These are phyloP conservation scores for Seladonia tumulorum DNA, from an alignment of 2,888 invertebrate species.

Conservation along the genomic window DNA sequence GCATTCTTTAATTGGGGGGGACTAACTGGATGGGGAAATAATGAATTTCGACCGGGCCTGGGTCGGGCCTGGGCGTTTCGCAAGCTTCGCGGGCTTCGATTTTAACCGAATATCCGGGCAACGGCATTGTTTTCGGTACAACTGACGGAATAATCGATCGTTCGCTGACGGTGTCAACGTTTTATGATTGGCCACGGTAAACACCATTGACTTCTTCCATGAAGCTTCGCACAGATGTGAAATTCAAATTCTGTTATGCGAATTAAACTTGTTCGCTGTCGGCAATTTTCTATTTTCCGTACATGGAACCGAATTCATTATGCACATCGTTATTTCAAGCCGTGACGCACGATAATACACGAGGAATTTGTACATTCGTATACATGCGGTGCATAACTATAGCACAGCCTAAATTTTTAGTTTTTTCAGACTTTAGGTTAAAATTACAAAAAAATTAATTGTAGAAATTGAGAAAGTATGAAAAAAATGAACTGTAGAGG, in stretches of 20 bases:
- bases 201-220: background rate
- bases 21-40: constrained; percentile 27
- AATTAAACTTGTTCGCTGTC: background rate
- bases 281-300: background rate
- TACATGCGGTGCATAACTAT: too few relatives aligned
- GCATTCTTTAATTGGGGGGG: constrained; percentile 38
- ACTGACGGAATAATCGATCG: constrained; percentile 13
- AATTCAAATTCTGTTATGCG: background rate
- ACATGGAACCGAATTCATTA: background rate
- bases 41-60: constrained; percentile 23
- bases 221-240: background rate
- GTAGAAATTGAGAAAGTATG: too few relatives aligned
- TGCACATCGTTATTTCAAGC: background rate
- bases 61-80: background rate
- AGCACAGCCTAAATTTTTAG: too few relatives aligned
- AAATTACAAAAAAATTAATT: too few relatives aligned
- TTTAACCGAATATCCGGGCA: constrained; percentile 15
- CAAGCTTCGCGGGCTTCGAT: background rate
- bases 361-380: too few relatives aligned
- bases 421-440: too few relatives aligned
- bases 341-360: too few relatives aligned
- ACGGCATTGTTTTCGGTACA: background rate
- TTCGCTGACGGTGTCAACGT: background rate
- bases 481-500: too few relatives aligned
- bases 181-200: background rate